Evolutionary conservation across 2,113 vertebrate species (phyloP).

Genomic region (Promerops cafer): DNA sequence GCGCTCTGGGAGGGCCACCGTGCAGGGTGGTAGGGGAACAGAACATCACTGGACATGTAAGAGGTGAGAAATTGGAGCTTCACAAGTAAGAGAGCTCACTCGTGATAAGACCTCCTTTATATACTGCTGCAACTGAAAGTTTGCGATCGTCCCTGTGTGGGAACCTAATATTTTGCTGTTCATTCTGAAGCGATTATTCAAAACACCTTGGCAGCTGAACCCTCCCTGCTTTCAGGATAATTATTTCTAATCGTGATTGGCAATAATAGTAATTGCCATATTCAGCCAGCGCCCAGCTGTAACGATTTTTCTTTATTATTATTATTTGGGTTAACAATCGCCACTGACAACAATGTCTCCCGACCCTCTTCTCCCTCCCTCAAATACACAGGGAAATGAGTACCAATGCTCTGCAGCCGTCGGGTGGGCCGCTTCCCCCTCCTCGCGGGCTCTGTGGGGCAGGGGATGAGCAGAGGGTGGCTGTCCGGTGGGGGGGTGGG

Average conservation of each 20-base stretch:
- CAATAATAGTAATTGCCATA: constrained; percentile 48
- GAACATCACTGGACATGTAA: neutral
- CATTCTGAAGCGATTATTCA: constrained; percentile 25
- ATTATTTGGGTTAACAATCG: constrained; percentile 45
- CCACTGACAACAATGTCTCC: constrained; percentile 15
- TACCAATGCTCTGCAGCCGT: neutral
- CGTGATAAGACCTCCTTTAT: neutral
- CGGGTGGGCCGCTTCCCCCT: neutral
- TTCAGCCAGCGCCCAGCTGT: constrained; percentile 47
- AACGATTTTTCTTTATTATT: constrained; percentile 37
- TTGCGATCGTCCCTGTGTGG: neutral
- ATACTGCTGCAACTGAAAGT: neutral
- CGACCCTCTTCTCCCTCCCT: neutral
- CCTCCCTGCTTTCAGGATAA: constrained; percentile 26
- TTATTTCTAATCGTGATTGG: constrained; percentile 51
- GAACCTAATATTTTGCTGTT: neutral
- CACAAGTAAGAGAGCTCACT: neutral
- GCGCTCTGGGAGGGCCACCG: fast-evolving
- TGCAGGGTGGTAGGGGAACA: neutral
- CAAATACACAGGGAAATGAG: fast-evolving
- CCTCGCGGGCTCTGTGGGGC: neutral
- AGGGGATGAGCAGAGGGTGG: neutral
- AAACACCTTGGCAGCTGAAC: constrained; percentile 54
- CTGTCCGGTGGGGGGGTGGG: neutral
- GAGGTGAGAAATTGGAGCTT: no score